Base-by-base conservation (phyloP, 2,797 vertebrate species). In the Sebastes itinus region DNA sequence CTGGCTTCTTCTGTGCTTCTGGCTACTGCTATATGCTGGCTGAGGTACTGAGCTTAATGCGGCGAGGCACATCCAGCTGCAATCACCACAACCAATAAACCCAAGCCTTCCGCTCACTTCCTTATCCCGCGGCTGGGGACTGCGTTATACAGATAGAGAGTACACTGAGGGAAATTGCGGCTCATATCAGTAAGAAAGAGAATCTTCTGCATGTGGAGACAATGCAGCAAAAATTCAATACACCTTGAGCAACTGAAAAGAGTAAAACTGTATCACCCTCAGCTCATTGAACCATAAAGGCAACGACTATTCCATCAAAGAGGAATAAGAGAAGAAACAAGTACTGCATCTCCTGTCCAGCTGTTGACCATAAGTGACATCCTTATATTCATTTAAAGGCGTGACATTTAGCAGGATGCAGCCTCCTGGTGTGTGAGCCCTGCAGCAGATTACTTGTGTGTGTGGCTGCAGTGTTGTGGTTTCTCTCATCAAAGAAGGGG, bases 11-110 rank as follows among this genome's bases (percentile, higher is more conserved):
- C 67, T 87, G 83, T 92, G 90, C 88, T 85, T 73, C 83, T 88
- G 90, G 89, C 84, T 79, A 61, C 82, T 49, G 88, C 85, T 91
- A 61, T 82, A 68, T 62, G 73, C 82, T 81, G 86, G 88, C 91
- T 87, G 87, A 88, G 83, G 89, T 86, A 75, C 88, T 85, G 84
- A 91, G 90, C 85, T 87, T 90, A 92, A 94, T 94, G 92, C 89
- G 71, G 85, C 70, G 78, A 88, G 90, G 84, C 88, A 92, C 84
- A 87, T 91, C 68, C 65, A 87, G 81, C 90, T 92, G 91, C 92
- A 92, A 89, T 93, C 91, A 89, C 85, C 90, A 82, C 82, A 20
- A 25, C 88, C 33, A 86, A 92, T 91, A 83, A 92, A 90, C 76
- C 77, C n/a, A 33, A 81, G 85, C 49, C 78, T 81, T 61, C 58